These are phyloP conservation scores for Harpalus rufipes DNA, from an alignment of 2,888 invertebrate species.

Conservation along the genomic window DNA sequence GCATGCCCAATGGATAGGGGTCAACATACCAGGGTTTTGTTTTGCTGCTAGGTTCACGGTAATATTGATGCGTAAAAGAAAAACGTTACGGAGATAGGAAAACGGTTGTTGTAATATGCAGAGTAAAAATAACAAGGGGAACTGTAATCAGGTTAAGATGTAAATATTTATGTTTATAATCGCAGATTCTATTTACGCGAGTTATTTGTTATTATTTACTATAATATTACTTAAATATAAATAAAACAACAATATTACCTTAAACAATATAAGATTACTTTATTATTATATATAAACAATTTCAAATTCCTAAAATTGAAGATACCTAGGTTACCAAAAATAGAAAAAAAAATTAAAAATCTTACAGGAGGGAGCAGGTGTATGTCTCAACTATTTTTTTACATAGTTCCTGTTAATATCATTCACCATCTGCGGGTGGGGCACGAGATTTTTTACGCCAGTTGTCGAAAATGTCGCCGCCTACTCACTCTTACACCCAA, in stretches of 20 bases:
- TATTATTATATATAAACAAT: too few relatives aligned
- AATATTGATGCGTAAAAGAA: constrained; percentile 23
- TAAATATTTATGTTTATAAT: neutral
- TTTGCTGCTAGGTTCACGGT: constrained; percentile 22
- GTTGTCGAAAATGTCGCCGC: too few relatives aligned
- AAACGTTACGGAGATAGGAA: constrained; percentile 25
- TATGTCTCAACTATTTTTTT: too few relatives aligned
- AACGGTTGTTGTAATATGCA: constrained; percentile 27
- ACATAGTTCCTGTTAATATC: too few relatives aligned
- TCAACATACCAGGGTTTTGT: constrained; percentile 45
- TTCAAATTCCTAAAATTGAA: too few relatives aligned
- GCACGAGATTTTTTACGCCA: too few relatives aligned
- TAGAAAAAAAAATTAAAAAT: too few relatives aligned
- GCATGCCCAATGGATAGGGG: constrained; percentile 23
- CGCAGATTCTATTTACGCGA: neutral
- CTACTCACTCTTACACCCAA: too few relatives aligned
- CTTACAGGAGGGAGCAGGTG: too few relatives aligned
- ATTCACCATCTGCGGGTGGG: too few relatives aligned
- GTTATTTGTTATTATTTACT: neutral
- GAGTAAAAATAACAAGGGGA: constrained; percentile 1
- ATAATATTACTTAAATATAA: neutral
- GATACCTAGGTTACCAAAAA: too few relatives aligned
- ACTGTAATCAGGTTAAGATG: neutral
- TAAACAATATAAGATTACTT: neutral
- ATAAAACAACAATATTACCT: neutral